These are phyloP conservation scores for Rhagonycha fulva DNA, from an alignment of 2,888 invertebrate genomes.

Conservation along the genomic window DNA sequence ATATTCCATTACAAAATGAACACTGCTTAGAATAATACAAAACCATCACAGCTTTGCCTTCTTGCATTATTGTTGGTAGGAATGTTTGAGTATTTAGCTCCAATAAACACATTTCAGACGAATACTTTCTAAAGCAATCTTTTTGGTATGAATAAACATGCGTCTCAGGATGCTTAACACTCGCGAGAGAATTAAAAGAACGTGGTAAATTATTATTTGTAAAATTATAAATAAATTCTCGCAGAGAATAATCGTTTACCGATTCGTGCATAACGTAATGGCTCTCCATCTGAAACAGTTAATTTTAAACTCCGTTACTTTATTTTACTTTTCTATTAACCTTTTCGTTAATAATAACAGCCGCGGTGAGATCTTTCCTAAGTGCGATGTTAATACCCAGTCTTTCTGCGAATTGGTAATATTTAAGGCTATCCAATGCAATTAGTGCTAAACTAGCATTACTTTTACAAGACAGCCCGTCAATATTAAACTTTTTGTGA, in stretches of 20 bases:
- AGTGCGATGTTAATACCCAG: slow-evolving; percentile 71
- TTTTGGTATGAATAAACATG: slow-evolving; percentile 34
- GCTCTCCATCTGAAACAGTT: slow-evolving; percentile 66
- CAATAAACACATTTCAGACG: slow-evolving; percentile 57
- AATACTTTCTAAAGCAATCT: slow-evolving; percentile 33
- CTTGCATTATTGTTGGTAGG: slow-evolving; percentile 62
- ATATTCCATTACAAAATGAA: slow-evolving; percentile 72
- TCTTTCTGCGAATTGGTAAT: slow-evolving; percentile 74
- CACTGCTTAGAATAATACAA: slow-evolving; percentile 81
- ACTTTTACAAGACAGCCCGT: slow-evolving; percentile 59
- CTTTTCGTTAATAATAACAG: slow-evolving; percentile 72
- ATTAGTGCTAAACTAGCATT: slow-evolving; percentile 67
- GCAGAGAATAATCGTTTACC: slow-evolving; percentile 57
- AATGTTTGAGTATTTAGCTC: slow-evolving; percentile 73
- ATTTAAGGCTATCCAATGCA: slow-evolving; percentile 74
- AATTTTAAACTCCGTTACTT: slow-evolving; percentile 12
- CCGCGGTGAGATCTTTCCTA: slow-evolving; percentile 65
- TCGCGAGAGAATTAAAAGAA: slow-evolving; percentile 43
- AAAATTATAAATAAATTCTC: slow-evolving; percentile 62
- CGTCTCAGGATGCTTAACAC: slow-evolving; percentile 41
- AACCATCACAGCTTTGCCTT: slow-evolving; percentile 70
- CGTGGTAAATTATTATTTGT: slow-evolving; percentile 49
- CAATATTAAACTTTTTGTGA: slow-evolving; percentile 41
- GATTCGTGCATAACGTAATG: slow-evolving; percentile 66
- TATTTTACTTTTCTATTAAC: slow-evolving; percentile 51